Base-by-base conservation (phyloP, 2,113 vertebrate genomes). In the Microcebus jonahi region DNA sequence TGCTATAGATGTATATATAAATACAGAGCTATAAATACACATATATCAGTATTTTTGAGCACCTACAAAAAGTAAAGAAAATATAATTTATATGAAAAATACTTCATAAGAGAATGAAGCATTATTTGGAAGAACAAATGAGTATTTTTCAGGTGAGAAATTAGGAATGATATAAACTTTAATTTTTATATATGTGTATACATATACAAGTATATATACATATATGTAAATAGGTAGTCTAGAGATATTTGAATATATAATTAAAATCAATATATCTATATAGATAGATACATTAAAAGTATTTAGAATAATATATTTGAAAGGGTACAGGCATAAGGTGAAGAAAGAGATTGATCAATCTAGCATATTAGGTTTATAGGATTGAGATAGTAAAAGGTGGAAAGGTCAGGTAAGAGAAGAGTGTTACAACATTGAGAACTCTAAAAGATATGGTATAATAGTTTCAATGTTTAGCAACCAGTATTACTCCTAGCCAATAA, bases 71-170 rank as follows among this genome's bases (percentile, higher is more conserved):
- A 82, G 5, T 79, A 87, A 95, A 88, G 14, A 5, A 42, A 94
- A 90, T 80, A 68, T 65, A 61, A 3, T 63, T 92, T 91, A 59
- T 29, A 94, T 15, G 34, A 36, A 83, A 77, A 79, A 61, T 70
- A 89, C 5, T 80, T 94, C 57, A 25, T 42, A 65, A 96, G 7
- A 91, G 50, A 94, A 90, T 83, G 45, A 91, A 95, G 34, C 2
- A 87, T 84, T 89, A 21, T 92, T 96, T 97, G 20, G 23, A 39
- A 77, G 55, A 88, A 63, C 9, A 87, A 88, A 25, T 2, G 92
- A 79, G 14, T 25, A 89, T 57, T 91, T 83, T 94, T 10, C 53
- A 53, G 42, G 6, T 80, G 53, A 84, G 5, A 83, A 94, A 91
- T 29, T 27, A 92, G 17, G 3, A 89, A 95, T 77, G 89, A 94